Evolutionary conservation across 2,113 vertebrate genomes (phyloP).

Genomic region (Andinoacara biseriatus): DNA sequence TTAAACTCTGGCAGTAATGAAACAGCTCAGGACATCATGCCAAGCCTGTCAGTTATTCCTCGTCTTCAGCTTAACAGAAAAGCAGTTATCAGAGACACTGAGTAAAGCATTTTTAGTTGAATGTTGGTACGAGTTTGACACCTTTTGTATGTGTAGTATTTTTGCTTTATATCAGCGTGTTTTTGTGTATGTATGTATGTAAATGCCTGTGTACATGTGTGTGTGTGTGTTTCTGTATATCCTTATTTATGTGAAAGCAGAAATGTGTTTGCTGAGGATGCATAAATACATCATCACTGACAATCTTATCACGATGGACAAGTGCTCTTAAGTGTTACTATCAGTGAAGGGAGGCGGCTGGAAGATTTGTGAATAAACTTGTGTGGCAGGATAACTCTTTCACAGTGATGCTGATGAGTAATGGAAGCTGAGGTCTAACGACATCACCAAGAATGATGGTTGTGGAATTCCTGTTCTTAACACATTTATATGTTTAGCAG

Average conservation of each 20-base stretch:
- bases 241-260: background rate
- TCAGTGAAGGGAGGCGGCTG: constrained; percentile 50
- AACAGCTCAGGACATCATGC: background rate
- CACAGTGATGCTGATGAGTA: constrained; percentile 34
- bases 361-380: constrained; percentile 52
- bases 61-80: constrained; percentile 5
- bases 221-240: background rate
- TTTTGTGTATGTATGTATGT: background rate
- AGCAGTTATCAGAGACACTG: constrained; percentile 13
- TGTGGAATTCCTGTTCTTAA: constrained; percentile 16
- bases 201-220: background rate
- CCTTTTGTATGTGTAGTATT: background rate
- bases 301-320: constrained; percentile 47
- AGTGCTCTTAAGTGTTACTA: constrained; percentile 54
- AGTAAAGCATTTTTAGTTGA: constrained; percentile 1
- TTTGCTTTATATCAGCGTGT: background rate
- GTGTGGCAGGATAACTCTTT: constrained; percentile 48
- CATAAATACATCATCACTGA: constrained; percentile 18
- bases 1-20: constrained; percentile 9
- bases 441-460: constrained; percentile 51
- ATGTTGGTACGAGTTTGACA: constrained; percentile 6
- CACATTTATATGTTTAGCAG: constrained; percentile 4
- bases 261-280: background rate
- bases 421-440: constrained; percentile 49
- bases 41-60: background rate